Base-by-base conservation (phyloP, 2,113 vertebrate species). In the Laticauda laticaudata region DNA sequence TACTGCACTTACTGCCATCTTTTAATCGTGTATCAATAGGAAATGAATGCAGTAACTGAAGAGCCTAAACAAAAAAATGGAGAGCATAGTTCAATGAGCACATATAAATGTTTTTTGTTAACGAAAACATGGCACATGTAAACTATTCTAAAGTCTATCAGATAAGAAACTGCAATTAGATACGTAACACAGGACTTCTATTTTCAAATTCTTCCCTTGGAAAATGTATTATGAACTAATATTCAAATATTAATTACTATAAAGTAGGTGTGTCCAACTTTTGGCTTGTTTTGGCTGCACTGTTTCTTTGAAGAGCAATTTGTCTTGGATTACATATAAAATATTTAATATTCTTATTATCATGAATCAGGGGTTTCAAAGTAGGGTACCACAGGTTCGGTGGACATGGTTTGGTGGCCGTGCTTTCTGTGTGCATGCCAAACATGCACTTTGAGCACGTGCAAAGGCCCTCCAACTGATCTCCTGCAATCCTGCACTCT, bases 31-130 rank as follows among this genome's bases (percentile, higher is more conserved):
- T 99, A 89, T 99, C 98, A 92, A 99, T 96, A 43, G 99, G 99
- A 96, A 99, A 99, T 24, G 99, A 99, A 97, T 99, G 98, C 96
- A 99, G 97, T 87, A 99, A 98, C 75, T 99, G 99, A 92, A 99
- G 97, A 56, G 99, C 99, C 99, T 99, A 94, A 24, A 96, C 93
- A 86, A 92, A 93, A 87, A 94, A 92, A 48, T 18, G 95, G 48
- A 45, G 24, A 53, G 93, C 57, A 55, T 34, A 89, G 23, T 59
- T 81, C 34, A 81, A 39, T 92, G 61, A 15, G 69, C 1, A 29
- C 2, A 85, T n/a, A 90, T 9, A 51, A 87, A 39, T 21, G n/a
- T 23, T 23, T 43, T 21, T 81, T n/a, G 20, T 1, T 56, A n/a
- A 89, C 1, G 4, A 89, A 88, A 51, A 0, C 81, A 64, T 53